Percentiles rank a stretch among this genome's conserved stretches.
Conservation (phyloP, 2,113 vertebrate genomes). For the Callipepla californica region DNA sequence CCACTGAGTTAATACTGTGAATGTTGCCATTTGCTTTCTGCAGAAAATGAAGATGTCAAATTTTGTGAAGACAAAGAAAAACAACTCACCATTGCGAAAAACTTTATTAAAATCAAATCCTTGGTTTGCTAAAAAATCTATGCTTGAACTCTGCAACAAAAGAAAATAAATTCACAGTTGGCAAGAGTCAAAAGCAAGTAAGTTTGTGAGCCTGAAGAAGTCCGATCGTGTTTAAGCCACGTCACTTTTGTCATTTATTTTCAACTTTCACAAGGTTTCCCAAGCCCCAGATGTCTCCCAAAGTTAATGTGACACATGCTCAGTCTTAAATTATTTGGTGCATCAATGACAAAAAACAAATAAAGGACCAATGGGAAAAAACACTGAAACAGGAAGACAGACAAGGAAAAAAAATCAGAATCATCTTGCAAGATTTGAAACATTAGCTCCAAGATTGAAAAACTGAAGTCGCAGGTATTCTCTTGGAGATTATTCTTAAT, state of each 20-base stretch:
- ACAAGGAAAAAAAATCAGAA: background rate
- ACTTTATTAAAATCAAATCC: conserved; percentile 99
- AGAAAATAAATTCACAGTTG: conserved; percentile 31
- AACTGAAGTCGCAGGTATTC: background rate
- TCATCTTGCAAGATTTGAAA: background rate
- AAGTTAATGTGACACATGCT: background rate
- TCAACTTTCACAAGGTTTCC: background rate
- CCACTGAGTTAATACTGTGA: background rate
- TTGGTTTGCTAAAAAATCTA: conserved; percentile 98
- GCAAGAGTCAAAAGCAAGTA: background rate
- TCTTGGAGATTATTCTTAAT: background rate
- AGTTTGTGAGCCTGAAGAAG: background rate
- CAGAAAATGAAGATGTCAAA: background rate
- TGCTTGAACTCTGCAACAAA: conserved; percentile 94
- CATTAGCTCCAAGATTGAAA: background rate
- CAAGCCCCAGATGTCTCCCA: background rate
- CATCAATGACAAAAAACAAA: background rate
- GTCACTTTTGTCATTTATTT: background rate
- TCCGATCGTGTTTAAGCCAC: background rate
- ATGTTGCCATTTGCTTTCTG: background rate
- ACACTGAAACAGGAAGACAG: background rate
- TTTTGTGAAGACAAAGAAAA: background rate
- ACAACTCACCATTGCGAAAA: conserved; percentile 90
- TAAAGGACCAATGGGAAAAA: background rate
- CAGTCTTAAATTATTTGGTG: background rate